phyloP scores from a whole-genome alignment of 2,797 vertebrate species.

The Anguilla obscura region DNA sequence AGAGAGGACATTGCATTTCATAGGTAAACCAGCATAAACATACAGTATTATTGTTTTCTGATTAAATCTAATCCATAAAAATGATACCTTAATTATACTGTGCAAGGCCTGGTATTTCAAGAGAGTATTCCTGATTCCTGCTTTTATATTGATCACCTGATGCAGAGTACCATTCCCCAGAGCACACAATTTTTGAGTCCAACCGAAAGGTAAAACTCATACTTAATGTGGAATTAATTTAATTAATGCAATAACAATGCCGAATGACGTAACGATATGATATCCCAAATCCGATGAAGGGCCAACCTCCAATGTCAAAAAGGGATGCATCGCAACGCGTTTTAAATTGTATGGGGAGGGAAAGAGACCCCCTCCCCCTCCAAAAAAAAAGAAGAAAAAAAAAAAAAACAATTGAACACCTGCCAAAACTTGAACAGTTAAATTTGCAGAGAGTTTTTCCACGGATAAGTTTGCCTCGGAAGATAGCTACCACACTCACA shows the following conservation, averaged over 20 bases:
- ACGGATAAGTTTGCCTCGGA: neutral
- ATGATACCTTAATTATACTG: neutral
- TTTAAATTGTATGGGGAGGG: slow-evolving; percentile 52
- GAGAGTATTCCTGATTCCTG: neutral
- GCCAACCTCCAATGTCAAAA: neutral
- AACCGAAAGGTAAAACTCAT: neutral
- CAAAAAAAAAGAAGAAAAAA: slow-evolving; percentile 7
- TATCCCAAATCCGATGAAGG: neutral
- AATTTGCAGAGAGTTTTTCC: slow-evolving; percentile 58
- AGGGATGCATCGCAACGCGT: neutral
- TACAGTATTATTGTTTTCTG: neutral
- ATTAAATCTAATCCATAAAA: neutral
- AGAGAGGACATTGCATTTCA: neutral
- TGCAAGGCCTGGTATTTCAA: neutral
- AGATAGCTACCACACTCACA: slow-evolving; percentile 9
- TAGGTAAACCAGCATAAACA: neutral
- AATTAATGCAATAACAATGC: neutral
- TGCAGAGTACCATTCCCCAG: neutral
- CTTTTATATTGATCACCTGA: neutral
- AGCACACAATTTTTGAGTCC: neutral
- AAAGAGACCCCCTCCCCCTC: slow-evolving; percentile 45
- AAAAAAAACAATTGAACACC: slow-evolving; percentile 51
- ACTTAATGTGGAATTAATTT: neutral
- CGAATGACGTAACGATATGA: neutral
- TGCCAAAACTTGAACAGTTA: slow-evolving; percentile 67